Conservation (phyloP, 2,113 vertebrate genomes). For the Taxidea taxus region DNA sequence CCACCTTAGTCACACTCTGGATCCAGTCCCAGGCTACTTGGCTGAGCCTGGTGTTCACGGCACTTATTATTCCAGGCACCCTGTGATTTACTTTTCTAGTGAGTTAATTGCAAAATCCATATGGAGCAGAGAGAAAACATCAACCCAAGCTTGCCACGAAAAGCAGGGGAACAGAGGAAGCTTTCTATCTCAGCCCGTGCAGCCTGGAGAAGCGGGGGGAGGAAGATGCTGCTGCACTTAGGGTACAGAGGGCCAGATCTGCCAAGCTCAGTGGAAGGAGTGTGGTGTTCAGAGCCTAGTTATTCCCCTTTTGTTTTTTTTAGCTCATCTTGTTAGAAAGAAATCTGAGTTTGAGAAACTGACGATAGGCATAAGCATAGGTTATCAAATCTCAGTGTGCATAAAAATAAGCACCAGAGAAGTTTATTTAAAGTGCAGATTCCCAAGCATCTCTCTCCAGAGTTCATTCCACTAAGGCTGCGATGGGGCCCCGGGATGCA, state of each 20-base stretch:
- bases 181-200: slow-evolving; percentile 9
- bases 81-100: slow-evolving; percentile 69
- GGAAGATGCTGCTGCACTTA: neutral
- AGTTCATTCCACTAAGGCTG: neutral
- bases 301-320: neutral
- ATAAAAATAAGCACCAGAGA: neutral
- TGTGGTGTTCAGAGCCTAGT: neutral
- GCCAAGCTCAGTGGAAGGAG: neutral
- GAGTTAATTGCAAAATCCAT: slow-evolving; percentile 61
- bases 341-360: neutral
- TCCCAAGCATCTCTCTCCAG: neutral
- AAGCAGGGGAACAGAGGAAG: slow-evolving; percentile 55
- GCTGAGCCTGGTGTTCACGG: slow-evolving; percentile 10
- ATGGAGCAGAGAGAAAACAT: slow-evolving; percentile 63
- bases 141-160: slow-evolving; percentile 52
- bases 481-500: neutral
- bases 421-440: slow-evolving; percentile 14
- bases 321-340: neutral
- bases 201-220: neutral
- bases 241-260: neutral
- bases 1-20: slow-evolving; percentile 55
- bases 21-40: neutral
- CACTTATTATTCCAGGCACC: slow-evolving; percentile 21
- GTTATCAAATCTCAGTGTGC: neutral
- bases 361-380: neutral